Percentiles rank a stretch among this genome's conserved stretches.
phyloP scores from a whole-genome alignment of 1,140 invertebrate genomes.

The Octopus sinensis region DNA sequence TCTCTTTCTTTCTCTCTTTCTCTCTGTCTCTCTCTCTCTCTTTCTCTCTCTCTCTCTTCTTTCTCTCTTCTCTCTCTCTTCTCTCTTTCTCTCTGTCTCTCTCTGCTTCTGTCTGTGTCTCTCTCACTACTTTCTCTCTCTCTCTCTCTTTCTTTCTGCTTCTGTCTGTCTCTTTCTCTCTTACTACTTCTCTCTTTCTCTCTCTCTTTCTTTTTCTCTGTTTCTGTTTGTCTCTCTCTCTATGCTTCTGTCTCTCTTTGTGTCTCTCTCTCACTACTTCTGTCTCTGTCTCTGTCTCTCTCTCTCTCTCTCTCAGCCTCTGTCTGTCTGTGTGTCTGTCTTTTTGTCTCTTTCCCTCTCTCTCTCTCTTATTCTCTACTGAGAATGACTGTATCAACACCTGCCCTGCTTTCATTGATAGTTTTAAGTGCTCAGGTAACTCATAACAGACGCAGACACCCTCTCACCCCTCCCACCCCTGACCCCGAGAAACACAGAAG shows the following conservation, averaged over 20 bases:
- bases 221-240: conserved; percentile 17
- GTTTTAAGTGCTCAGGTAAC: too few relatives aligned
- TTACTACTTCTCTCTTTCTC: background rate
- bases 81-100: background rate
- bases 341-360: background rate
- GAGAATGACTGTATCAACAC: too few relatives aligned
- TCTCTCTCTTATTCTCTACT: too few relatives aligned
- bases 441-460: too few relatives aligned
- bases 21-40: background rate
- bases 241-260: conserved; percentile 18
- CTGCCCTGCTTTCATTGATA: too few relatives aligned
- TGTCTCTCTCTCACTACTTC: conserved; percentile 17
- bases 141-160: conserved; percentile 10
- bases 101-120: background rate
- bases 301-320: background rate
- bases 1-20: background rate
- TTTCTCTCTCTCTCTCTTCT: background rate
- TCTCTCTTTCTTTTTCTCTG: background rate
- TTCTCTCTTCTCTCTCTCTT: background rate
- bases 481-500: too few relatives aligned
- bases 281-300: background rate
- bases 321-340: background rate
- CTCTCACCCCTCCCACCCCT: too few relatives aligned
- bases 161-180: background rate
- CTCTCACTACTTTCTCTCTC: background rate